These are phyloP conservation scores for Mactromeris polynyma DNA, from an alignment of 2,888 invertebrate genomes.

Conservation along the genomic window DNA sequence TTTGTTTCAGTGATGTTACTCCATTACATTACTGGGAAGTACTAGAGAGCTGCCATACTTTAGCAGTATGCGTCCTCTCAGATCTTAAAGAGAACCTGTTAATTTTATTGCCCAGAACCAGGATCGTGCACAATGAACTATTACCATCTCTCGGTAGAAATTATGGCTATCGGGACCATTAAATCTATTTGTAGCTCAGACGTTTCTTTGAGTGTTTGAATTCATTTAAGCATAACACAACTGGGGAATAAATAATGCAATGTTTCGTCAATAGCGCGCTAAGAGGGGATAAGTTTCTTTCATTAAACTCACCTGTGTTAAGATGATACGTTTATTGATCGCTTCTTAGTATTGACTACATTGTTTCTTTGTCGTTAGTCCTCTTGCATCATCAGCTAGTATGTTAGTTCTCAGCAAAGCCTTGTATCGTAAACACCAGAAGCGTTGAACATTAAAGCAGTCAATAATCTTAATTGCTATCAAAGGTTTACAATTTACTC, in stretches of 20 bases:
- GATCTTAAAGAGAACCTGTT: constrained; percentile 32
- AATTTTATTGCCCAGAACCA: constrained; percentile 33
- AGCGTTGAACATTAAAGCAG: no score
- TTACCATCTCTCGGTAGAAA: neutral
- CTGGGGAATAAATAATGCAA: neutral
- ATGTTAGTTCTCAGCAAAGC: no score
- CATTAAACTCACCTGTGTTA: neutral
- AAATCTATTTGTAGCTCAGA: neutral
- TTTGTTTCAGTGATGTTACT: neutral
- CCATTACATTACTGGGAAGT: neutral
- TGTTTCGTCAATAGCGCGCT: neutral
- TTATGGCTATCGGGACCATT: neutral
- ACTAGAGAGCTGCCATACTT: neutral
- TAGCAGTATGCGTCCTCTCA: neutral
- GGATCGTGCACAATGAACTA: neutral
- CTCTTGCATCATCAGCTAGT: no score
- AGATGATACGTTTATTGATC: no score
- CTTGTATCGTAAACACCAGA: no score
- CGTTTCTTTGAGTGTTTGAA: neutral
- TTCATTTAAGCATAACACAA: neutral
- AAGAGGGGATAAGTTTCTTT: neutral
- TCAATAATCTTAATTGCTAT: no score
- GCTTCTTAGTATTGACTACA: no score
- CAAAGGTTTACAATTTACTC: no score
- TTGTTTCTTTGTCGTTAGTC: no score